Evolutionary conservation across 1,140 invertebrate species (phyloP).

Genomic region (Nephila pilipes): DNA sequence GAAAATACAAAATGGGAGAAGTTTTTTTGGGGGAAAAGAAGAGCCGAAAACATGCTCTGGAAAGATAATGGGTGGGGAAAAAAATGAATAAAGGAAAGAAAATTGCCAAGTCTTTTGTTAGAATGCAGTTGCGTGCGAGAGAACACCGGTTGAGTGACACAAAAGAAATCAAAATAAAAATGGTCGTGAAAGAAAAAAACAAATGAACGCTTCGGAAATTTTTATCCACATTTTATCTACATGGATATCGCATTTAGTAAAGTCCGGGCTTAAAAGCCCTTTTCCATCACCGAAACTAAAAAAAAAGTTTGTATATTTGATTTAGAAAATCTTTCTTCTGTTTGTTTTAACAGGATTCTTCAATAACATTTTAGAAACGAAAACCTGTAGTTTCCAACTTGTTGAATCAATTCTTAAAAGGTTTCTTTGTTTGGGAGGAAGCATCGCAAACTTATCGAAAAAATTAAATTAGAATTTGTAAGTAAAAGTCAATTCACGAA

Average conservation of each 20-base stretch:
- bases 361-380: neutral
- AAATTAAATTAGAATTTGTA: no score
- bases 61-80: neutral
- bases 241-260: conserved; percentile 54
- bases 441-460: no score
- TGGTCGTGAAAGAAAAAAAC: neutral
- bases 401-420: no score
- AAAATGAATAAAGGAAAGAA: neutral
- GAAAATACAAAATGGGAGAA: conserved; percentile 39
- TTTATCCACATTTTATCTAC: conserved; percentile 18
- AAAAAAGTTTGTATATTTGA: neutral
- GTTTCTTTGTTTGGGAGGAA: no score
- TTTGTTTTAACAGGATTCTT: neutral
- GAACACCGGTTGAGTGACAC: conserved; percentile 18
- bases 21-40: neutral
- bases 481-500: no score
- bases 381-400: neutral
- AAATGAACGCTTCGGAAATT: neutral
- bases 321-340: neutral
- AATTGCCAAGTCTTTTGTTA: neutral
- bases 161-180: neutral
- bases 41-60: neutral
- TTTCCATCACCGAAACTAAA: neutral
- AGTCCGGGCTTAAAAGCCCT: neutral
- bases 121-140: conserved; percentile 22